A percentile compares a stretch with the other conserved stretches of the same genome.
phyloP scores from a whole-genome alignment of 92 coral and sea anemone species.

The Phymanthus crucifer region DNA sequence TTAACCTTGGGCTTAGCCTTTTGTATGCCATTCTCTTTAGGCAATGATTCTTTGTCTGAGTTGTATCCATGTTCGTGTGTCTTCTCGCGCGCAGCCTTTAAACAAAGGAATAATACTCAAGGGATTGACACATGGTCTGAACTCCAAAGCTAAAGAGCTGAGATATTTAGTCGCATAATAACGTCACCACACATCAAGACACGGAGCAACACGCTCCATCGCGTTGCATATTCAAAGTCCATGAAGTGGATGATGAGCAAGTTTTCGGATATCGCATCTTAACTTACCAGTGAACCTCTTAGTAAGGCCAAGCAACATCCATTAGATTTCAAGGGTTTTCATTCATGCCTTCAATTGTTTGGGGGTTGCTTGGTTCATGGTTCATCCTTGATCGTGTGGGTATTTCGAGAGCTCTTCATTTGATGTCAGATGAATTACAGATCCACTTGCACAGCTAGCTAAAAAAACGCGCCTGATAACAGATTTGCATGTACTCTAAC shows the following conservation, averaged over 20 bases:
- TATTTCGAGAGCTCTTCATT: neutral
- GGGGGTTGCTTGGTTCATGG: neutral
- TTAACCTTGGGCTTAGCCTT: neutral
- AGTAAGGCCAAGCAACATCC: neutral
- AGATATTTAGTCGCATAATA: neutral
- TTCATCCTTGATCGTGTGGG: neutral
- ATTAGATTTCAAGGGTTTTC: neutral
- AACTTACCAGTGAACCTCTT: neutral
- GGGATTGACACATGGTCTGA: neutral
- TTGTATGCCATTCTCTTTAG: too few relatives aligned
- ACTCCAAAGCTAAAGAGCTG: neutral
- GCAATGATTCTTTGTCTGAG: too few relatives aligned
- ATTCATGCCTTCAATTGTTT: neutral
- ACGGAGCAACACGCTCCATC: neutral
- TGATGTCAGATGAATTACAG: neutral
- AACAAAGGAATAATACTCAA: neutral
- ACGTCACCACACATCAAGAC: neutral
- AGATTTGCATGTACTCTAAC: too few relatives aligned
- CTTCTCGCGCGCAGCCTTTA: too few relatives aligned
- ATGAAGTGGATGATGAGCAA: neutral
- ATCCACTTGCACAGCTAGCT: neutral
- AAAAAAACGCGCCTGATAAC: too few relatives aligned
- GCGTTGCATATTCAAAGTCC: neutral
- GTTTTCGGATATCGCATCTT: conserved; percentile 2
- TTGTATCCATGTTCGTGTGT: too few relatives aligned